Base-by-base conservation (phyloP, 1,140 invertebrate species). In the Radopholus similis region DNA sequence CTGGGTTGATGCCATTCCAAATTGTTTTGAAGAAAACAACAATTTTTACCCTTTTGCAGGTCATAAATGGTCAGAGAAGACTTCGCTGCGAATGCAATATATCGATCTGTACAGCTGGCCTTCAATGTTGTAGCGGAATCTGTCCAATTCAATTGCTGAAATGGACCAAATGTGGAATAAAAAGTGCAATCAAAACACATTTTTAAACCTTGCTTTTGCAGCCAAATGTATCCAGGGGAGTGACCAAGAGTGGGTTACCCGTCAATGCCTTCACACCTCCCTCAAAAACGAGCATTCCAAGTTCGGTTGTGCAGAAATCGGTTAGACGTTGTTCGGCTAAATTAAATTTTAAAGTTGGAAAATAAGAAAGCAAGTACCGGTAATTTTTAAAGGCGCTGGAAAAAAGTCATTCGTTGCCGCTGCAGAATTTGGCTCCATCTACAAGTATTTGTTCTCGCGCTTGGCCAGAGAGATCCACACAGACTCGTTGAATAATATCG, bases 11-110 rank as follows among this genome's bases (percentile, higher is more conserved):
- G 13, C 1, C n/a, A n/a, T 49, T 47, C n/a, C 5, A 37, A 63
- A 8, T 8, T 0, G 18, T 60, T 18, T 57, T 1, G 5, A 60
- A 60, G n/a, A 18, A 30, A 60, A 13, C n/a, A 37, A 8, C n/a
- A 11, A 32, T 21, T 21, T 62, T 35, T n/a, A 68, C 66, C 66
- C 53, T 66, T 64, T 13, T 68, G 47, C 9, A 68, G 42, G 23
- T 68, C 66, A 38, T 64, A 68, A 68, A 68, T 38, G 26, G 8
- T 37, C 11, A 68, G 21, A 28, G 21, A 32, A 35, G 13, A 28
- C 30, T 32, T 40, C 15, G 42, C n/a, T 15, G 55, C 23, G 18
- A 68, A 68, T 23, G 66, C 35, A 18, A 68, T 8, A 49, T 55
- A 68, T 53, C 51, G 28, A n/a, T 30, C 62, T 0, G 35, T 28